Percentiles rank a stretch among this genome's conserved stretches.
These are phyloP conservation scores for Apostichopus japonicus DNA, from an alignment of 35 echinoderm and acorn worm species.

Conservation along the genomic window DNA sequence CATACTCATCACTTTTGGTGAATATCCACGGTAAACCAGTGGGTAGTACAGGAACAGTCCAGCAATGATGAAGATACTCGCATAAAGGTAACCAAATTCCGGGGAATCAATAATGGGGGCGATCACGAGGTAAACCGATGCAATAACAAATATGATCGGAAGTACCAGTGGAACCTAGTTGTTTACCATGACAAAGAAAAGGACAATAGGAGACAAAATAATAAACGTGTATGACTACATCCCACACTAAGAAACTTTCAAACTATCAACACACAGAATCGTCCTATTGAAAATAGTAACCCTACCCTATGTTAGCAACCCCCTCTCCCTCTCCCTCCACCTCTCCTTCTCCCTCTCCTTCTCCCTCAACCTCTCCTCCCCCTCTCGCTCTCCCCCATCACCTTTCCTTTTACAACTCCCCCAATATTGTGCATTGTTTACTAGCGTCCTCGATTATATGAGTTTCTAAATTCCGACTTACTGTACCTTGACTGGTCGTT, in stretches of 20 bases:
- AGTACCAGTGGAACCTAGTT: conserved; percentile 53
- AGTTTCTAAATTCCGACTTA: conserved; percentile 21
- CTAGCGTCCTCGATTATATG: too few relatives aligned
- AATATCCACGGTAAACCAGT: conserved; percentile 45
- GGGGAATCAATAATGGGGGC: conserved; percentile 65
- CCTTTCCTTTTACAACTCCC: too few relatives aligned
- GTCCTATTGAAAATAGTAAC: too few relatives aligned
- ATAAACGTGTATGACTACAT: background rate
- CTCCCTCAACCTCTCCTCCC: too few relatives aligned
- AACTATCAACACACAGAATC: too few relatives aligned
- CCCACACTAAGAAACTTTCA: too few relatives aligned
- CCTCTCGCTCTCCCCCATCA: too few relatives aligned
- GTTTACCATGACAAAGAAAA: background rate
- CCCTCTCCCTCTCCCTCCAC: too few relatives aligned
- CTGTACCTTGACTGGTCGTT: conserved; percentile 92
- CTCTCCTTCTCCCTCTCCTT: too few relatives aligned
- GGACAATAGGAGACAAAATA: background rate
- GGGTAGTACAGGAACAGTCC: conserved; percentile 61
- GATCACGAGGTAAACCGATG: conserved; percentile 58
- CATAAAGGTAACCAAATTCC: conserved; percentile 54
- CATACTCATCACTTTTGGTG: conserved; percentile 42
- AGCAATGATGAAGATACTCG: conserved; percentile 52
- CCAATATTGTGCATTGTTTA: too few relatives aligned
- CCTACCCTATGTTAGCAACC: too few relatives aligned
- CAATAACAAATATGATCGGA: conserved; percentile 43